These are phyloP conservation scores for Gephyroberyx darwinii DNA, from an alignment of 2,797 vertebrate species.

Conservation along the genomic window DNA sequence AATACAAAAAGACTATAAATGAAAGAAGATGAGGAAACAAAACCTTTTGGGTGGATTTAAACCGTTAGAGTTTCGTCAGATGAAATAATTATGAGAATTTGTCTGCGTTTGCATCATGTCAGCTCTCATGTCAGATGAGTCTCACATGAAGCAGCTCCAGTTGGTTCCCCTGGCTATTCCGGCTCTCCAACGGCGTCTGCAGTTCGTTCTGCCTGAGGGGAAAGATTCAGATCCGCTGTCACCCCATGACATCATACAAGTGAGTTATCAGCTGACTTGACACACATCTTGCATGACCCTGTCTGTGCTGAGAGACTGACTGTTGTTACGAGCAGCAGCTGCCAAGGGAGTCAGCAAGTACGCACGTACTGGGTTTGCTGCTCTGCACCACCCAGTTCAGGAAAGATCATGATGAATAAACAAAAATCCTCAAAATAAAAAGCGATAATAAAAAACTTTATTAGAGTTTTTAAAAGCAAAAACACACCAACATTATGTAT, in stretches of 20 bases:
- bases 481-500: slow-evolving; percentile 23
- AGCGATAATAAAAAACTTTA: not conserved
- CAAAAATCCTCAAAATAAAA: not conserved
- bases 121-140: slow-evolving; percentile 27
- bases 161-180: slow-evolving; percentile 14
- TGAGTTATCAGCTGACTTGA: slow-evolving; percentile 69
- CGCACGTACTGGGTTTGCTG: not conserved
- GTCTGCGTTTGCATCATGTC: slow-evolving; percentile 18
- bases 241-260: slow-evolving; percentile 55
- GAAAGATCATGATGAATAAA: not conserved
- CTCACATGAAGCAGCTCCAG: slow-evolving; percentile 33
- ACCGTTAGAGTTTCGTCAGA: not conserved
- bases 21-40: not conserved
- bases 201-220: slow-evolving; percentile 21
- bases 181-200: slow-evolving; percentile 36
- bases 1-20: not conserved
- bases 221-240: slow-evolving; percentile 48
- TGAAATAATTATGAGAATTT: not conserved
- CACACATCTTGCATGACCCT: slow-evolving; percentile 52
- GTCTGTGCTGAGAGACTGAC: slow-evolving; percentile 15
- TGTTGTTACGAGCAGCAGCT: slow-evolving; percentile 34
- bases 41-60: not conserved
- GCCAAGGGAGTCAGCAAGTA: slow-evolving; percentile 26
- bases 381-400: not conserved
- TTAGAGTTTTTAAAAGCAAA: slow-evolving; percentile 1